A percentile compares a stretch with the other conserved stretches of the same genome.
Evolutionary conservation across 1,140 invertebrate species (phyloP).

Genomic region (Thereuonema tuberculata): DNA sequence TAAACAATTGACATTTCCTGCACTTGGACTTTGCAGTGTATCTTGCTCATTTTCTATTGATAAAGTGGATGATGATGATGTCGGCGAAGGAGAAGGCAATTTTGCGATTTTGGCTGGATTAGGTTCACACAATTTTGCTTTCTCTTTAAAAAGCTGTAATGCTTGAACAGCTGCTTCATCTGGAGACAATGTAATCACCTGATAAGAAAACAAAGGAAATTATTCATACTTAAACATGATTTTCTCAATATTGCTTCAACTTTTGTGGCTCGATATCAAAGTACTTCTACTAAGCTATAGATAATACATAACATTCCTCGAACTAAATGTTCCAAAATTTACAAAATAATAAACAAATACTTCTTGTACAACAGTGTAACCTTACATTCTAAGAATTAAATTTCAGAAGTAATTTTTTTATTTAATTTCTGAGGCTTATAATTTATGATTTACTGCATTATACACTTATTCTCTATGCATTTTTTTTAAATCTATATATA

Average conservation of each 20-base stretch:
- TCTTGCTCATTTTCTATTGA: too few species aligned
- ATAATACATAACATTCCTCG: neutral
- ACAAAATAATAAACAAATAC: slow-evolving; percentile 3
- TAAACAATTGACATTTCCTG: too few species aligned
- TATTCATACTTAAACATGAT: neutral
- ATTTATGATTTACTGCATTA: too few species aligned
- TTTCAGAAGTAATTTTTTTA: too few species aligned
- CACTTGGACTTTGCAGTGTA: too few species aligned
- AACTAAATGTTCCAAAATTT: neutral
- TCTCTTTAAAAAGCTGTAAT: slow-evolving; percentile 66
- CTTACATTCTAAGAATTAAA: too few species aligned
- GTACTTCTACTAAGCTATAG: too few species aligned
- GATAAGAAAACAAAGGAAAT: slow-evolving; percentile 20
- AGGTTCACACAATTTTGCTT: slow-evolving; percentile 62
- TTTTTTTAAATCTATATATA: too few species aligned
- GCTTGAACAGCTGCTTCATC: slow-evolving; percentile 80
- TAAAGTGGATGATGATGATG: too few species aligned
- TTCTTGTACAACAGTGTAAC: neutral
- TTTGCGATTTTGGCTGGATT: slow-evolving; percentile 53
- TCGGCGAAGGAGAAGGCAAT: neutral
- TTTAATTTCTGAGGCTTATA: too few species aligned
- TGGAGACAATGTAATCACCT: slow-evolving; percentile 56
- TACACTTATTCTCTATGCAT: too few species aligned
- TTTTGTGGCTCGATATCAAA: too few species aligned
- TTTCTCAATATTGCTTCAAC: neutral